Base-by-base conservation (phyloP, 2,797 vertebrate species). In the Macroramphosus scolopax region DNA sequence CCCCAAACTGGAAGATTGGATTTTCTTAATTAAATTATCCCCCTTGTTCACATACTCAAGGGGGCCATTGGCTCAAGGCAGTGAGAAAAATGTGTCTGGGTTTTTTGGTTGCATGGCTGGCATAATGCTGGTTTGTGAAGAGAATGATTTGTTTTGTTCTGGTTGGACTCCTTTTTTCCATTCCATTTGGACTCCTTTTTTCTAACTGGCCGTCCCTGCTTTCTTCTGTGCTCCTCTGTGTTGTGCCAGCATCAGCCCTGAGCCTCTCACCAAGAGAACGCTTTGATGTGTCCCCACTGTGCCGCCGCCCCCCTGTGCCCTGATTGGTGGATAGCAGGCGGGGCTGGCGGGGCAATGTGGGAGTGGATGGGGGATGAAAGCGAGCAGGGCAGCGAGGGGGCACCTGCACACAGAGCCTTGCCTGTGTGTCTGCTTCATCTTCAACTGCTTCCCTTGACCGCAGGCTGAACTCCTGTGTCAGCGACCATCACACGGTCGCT, bases 31-130 rank as follows among this genome's bases (percentile, higher is more conserved):
- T 91, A 90, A 91, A 91, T 91, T 90, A 91, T 88, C 88, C 89
- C 92, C 91, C 94, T 94, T 95, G 92, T 98, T 97, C 87, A 88
- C 93, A 94, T 94, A 95, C 92, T 93, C 91, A 94, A 94, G 93
- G 94, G 91, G 89, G 84, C 80, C 82, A 85, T 87, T 89, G 89
- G 87, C 89, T 89, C 80, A 82, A 87, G 87, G 87, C 94, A 93
- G 91, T 92, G 91, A 96, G 93, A 93, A 92, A 93, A 89, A 89
- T 91, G 88, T 79, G 86, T 88, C 91, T 92, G 84, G 86, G 85
- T 88, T 84, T n/a, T 90, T 85, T 86, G 82, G 85, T 83, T 87
- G 82, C 81, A 65, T 65, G 83, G 70, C 84, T 87, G 83, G 87
- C 86, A 88, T 87, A 85, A 88, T 88, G 82, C 86, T 85, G 88